Evolutionary conservation across 2,113 vertebrate species (phyloP).

Genomic region (Rhipidura dahli): DNA sequence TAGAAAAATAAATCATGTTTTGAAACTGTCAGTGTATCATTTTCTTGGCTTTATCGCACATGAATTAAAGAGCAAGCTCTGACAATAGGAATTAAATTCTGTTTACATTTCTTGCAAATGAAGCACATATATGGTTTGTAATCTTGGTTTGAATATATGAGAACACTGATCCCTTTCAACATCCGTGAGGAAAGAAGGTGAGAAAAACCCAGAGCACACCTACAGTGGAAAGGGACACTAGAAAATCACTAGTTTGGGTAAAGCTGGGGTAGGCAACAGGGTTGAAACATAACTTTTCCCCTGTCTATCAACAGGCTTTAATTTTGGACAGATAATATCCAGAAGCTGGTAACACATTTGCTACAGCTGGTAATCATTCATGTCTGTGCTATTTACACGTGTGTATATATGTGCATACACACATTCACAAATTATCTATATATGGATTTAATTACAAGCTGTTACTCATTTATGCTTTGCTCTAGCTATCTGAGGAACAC

Average conservation of each 20-base stretch:
- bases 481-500: neutral
- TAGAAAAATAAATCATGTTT: neutral
- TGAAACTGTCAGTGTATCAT: neutral
- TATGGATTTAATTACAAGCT: neutral
- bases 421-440: neutral
- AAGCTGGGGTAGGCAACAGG: neutral
- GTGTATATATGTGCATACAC: rapidly evolving
- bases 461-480: neutral
- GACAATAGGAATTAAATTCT: neutral
- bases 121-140: neutral
- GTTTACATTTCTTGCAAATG: neutral
- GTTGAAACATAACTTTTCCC: neutral
- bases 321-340: neutral
- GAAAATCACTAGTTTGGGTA: neutral
- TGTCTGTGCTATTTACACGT: neutral
- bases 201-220: neutral
- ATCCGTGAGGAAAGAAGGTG: neutral
- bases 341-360: neutral
- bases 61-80: neutral
- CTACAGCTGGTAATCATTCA: neutral
- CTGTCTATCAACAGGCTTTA: neutral
- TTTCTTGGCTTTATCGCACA: neutral
- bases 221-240: neutral
- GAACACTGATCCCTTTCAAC: neutral
- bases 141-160: neutral